Percentiles rank a stretch among this genome's conserved stretches.
These are phyloP conservation scores for Gonioctena quinquepunctata DNA, from an alignment of 1,140 invertebrate species.

Conservation along the genomic window DNA sequence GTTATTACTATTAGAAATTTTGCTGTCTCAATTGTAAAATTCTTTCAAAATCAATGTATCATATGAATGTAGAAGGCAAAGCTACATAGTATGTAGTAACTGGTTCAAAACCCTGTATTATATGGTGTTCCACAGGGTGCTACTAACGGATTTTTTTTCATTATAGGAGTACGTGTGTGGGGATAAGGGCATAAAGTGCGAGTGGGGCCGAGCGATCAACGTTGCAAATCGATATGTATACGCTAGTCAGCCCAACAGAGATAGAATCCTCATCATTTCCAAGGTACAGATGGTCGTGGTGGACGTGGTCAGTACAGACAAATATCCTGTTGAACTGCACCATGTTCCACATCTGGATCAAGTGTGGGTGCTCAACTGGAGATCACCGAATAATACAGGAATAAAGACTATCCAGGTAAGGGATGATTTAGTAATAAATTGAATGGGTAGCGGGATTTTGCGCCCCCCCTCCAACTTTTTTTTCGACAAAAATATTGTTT, in stretches of 20 bases:
- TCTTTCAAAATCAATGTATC: too few species aligned
- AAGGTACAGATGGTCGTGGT: slow-evolving; percentile 75
- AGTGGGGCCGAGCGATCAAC: slow-evolving; percentile 76
- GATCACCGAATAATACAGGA: slow-evolving; percentile 59
- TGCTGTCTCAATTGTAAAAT: too few species aligned
- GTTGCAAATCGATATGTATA: slow-evolving; percentile 77
- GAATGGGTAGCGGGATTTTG: too few species aligned
- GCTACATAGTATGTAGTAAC: too few species aligned
- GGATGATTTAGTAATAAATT: too few species aligned
- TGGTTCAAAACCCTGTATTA: too few species aligned
- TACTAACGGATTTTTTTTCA: too few species aligned
- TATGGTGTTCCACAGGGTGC: too few species aligned
- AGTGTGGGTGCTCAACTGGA: slow-evolving; percentile 80
- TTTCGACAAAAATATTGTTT: too few species aligned
- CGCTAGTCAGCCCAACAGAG: slow-evolving; percentile 73
- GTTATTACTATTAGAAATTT: too few species aligned
- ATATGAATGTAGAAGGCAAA: too few species aligned
- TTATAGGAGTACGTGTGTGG: slow-evolving; percentile 72
- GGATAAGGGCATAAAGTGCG: slow-evolving; percentile 66
- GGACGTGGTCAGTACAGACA: slow-evolving; percentile 75
- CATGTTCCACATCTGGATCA: slow-evolving; percentile 78
- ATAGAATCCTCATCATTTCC: slow-evolving; percentile 74
- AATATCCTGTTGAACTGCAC: slow-evolving; percentile 72
- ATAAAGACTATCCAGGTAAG: slow-evolving; percentile 71
- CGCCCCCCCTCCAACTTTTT: too few species aligned